Percentiles rank a stretch among this genome's conserved stretches.
Evolutionary conservation across 2,113 vertebrate genomes (phyloP).

Genomic region (Sturnira hondurensis): DNA sequence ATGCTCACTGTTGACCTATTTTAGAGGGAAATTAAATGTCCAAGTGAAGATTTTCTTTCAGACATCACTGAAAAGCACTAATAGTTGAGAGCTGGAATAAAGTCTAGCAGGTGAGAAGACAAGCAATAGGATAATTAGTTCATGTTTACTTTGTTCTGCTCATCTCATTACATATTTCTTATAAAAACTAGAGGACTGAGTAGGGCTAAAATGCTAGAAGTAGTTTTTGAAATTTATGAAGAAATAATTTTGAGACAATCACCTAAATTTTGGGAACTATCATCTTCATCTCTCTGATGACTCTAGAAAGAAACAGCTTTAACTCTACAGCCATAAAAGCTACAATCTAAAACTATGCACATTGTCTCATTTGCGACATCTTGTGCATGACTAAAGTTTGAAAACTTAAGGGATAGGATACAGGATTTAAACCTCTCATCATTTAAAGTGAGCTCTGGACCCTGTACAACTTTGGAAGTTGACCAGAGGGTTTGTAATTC

Average conservation of each 20-base stretch:
- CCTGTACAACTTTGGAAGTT: slow-evolving; percentile 34
- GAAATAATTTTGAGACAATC: slow-evolving; percentile 16
- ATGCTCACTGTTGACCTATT: slow-evolving; percentile 53
- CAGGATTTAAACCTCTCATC: background rate
- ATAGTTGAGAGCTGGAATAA: background rate
- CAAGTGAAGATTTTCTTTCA: slow-evolving; percentile 34
- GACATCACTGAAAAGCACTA: slow-evolving; percentile 19
- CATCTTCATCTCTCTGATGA: slow-evolving; percentile 1
- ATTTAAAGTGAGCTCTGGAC: slow-evolving; percentile 49
- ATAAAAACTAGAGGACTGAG: slow-evolving; percentile 5
- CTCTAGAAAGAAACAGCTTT: slow-evolving; percentile 29
- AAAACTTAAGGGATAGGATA: background rate
- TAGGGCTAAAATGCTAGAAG: background rate
- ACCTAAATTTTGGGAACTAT: background rate
- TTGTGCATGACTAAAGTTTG: slow-evolving; percentile 12
- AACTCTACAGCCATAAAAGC: background rate
- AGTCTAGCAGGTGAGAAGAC: slow-evolving; percentile 48
- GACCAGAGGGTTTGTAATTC: background rate
- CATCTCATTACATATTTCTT: background rate
- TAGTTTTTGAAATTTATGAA: background rate
- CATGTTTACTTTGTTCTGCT: background rate
- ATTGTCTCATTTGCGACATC: slow-evolving; percentile 4
- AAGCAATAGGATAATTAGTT: slow-evolving; percentile 26
- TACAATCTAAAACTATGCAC: background rate
- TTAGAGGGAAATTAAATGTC: slow-evolving; percentile 42